These are phyloP conservation scores for Dendrocopos noguchii DNA, from an alignment of 2,113 vertebrate species.

Conservation along the genomic window DNA sequence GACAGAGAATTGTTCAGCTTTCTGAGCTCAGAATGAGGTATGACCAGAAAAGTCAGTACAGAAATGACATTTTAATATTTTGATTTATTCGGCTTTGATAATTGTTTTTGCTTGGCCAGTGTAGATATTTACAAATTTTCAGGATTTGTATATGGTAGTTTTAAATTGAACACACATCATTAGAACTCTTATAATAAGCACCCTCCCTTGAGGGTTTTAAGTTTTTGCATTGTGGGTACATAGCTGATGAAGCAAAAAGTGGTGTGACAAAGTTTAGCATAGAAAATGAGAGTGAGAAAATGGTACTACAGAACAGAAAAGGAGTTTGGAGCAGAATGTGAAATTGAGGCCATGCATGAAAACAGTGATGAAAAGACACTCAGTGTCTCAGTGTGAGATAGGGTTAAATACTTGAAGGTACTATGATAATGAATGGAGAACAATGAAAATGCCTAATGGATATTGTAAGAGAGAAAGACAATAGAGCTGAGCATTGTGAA, in stretches of 20 bases:
- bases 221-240: not conserved
- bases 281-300: not conserved
- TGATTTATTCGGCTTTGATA: not conserved
- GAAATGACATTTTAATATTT: not conserved
- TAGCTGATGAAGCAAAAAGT: not conserved
- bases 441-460: not conserved
- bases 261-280: not conserved
- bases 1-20: constrained; percentile 9
- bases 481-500: not conserved
- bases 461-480: not conserved
- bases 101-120: not conserved
- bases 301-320: not conserved
- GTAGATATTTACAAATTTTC: not conserved
- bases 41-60: not conserved
- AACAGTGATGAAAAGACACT: not conserved
- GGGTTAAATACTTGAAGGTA: not conserved
- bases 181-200: not conserved
- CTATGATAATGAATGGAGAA: not conserved
- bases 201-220: not conserved
- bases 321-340: not conserved
- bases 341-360: not conserved
- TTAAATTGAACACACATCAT: not conserved
- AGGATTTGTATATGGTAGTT: not conserved
- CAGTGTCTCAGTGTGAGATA: not conserved
- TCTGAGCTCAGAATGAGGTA: not conserved